A percentile compares a stretch with the other conserved stretches of the same genome.
Conservation (phyloP, 2,888 invertebrate genomes). For the Seladonia tumulorum region DNA sequence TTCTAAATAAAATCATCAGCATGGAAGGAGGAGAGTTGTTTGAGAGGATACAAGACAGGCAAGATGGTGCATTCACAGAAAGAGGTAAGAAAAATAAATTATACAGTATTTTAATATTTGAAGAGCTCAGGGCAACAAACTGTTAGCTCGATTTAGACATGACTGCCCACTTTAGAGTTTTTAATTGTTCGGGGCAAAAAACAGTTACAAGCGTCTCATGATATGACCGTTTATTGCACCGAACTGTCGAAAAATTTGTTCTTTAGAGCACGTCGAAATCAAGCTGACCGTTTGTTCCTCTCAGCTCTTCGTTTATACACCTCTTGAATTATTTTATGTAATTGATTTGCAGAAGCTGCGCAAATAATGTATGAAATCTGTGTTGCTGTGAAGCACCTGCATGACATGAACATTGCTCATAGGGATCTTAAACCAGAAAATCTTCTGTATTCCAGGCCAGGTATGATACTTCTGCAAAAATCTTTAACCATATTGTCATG, state of each 20-base stretch:
- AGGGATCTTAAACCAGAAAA: conserved; percentile 99
- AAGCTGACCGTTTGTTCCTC: too few species aligned
- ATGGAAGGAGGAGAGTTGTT: conserved; percentile 99
- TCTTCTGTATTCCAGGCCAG: conserved; percentile 93
- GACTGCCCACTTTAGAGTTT: too few species aligned
- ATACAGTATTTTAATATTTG: neutral
- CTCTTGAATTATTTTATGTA: neutral
- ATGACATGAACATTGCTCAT: conserved; percentile 97
- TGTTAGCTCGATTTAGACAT: too few species aligned
- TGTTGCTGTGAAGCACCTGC: conserved; percentile 96
- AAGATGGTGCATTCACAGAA: conserved; percentile 98
- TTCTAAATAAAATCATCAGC: conserved; percentile 81
- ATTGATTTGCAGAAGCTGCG: conserved; percentile 90
- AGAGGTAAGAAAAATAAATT: conserved; percentile 86
- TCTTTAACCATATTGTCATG: neutral
- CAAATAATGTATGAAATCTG: conserved; percentile 98
- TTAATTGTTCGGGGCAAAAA: too few species aligned
- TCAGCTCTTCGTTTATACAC: neutral
- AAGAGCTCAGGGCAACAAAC: too few species aligned
- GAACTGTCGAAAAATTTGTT: too few species aligned
- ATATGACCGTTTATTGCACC: too few species aligned
- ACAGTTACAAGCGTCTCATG: too few species aligned
- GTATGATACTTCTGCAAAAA: conserved; percentile 75
- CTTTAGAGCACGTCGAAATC: too few species aligned
- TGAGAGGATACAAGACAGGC: conserved; percentile 97